Percentiles rank a stretch among this genome's conserved stretches.
Conservation (phyloP, 1,140 invertebrate genomes). For the Drosophila subpulchrella region DNA sequence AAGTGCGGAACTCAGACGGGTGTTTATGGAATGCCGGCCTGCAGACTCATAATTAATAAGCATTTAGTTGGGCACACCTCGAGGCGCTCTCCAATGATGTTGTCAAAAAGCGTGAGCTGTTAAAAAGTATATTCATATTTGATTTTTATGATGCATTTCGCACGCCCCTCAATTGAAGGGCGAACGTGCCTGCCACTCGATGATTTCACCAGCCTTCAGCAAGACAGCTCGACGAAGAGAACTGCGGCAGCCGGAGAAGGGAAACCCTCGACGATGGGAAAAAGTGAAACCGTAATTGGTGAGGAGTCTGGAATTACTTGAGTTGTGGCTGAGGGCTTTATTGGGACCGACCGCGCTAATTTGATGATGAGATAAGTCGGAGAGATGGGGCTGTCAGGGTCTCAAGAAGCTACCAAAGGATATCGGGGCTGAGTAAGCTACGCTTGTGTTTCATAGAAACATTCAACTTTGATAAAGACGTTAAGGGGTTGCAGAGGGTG, state of each 20-base stretch:
- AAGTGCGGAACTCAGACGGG: constrained; percentile 10
- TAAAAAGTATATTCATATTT: constrained; percentile 55
- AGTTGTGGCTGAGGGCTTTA: not conserved
- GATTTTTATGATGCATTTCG: constrained; percentile 61
- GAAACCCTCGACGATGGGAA: constrained; percentile 14
- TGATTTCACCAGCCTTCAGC: constrained; percentile 46
- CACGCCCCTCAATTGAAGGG: constrained; percentile 55
- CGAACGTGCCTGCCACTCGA: constrained; percentile 47
- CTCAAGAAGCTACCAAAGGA: not conserved
- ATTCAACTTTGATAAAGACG: too few species aligned
- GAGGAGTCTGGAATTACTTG: constrained; percentile 17
- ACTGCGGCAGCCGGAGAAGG: not conserved
- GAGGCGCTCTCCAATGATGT: constrained; percentile 44
- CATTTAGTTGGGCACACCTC: constrained; percentile 55
- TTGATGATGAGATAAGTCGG: constrained; percentile 25
- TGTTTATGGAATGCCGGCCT: constrained; percentile 40
- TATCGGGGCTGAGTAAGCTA: not conserved
- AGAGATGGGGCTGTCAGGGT: constrained; percentile 5
- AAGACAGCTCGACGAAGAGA: not conserved
- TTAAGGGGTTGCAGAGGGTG: too few species aligned
- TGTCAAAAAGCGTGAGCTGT: constrained; percentile 52
- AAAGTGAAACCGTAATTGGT: constrained; percentile 45
- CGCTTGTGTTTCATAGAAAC: too few species aligned
- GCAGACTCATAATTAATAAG: constrained; percentile 48
- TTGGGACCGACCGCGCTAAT: constrained; percentile 13